Percentiles rank a stretch among this genome's conserved stretches.
phyloP scores from a whole-genome alignment of 2,888 invertebrate species.

The Hipparchia sbordonii region DNA sequence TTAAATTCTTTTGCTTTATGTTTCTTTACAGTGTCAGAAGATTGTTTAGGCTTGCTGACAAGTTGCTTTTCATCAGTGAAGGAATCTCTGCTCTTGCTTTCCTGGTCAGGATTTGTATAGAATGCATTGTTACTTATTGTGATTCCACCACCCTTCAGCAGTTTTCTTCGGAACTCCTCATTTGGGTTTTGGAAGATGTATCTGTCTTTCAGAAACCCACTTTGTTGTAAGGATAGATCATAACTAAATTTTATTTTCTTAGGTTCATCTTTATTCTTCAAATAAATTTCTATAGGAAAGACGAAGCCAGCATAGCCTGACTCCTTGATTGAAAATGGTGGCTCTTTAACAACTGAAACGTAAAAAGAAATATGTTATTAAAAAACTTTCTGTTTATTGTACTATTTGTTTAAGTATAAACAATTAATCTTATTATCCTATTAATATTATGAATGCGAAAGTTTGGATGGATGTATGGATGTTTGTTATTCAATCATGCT shows the following conservation, averaged over 20 bases:
- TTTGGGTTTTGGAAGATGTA: slow-evolving; percentile 92
- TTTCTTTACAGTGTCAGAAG: slow-evolving; percentile 83
- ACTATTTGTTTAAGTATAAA: too few species aligned
- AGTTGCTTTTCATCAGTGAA: slow-evolving; percentile 83
- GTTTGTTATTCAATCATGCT: too few species aligned
- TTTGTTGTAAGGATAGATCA: slow-evolving; percentile 91
- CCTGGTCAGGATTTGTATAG: slow-evolving; percentile 79
- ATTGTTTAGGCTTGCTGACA: slow-evolving; percentile 88
- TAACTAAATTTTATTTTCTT: slow-evolving; percentile 92
- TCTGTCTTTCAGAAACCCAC: slow-evolving; percentile 90
- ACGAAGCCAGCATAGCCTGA: slow-evolving; percentile 98
- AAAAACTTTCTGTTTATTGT: too few species aligned
- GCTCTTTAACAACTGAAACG: slow-evolving; percentile 92
- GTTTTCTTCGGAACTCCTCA: slow-evolving; percentile 94
- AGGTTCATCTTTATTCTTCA: slow-evolving; percentile 95
- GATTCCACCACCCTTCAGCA: slow-evolving; percentile 93
- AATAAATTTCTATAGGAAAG: slow-evolving; percentile 94
- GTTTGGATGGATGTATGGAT: too few species aligned
- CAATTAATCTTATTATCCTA: too few species aligned
- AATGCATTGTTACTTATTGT: slow-evolving; percentile 72
- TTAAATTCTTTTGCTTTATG: slow-evolving; percentile 83
- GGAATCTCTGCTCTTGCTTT: slow-evolving; percentile 82
- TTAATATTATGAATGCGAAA: too few species aligned
- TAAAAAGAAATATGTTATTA: slow-evolving; percentile 26
- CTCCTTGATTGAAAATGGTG: slow-evolving; percentile 94